Base-by-base conservation (phyloP, 2,797 vertebrate genomes). In the Somateria mollissima region DNA sequence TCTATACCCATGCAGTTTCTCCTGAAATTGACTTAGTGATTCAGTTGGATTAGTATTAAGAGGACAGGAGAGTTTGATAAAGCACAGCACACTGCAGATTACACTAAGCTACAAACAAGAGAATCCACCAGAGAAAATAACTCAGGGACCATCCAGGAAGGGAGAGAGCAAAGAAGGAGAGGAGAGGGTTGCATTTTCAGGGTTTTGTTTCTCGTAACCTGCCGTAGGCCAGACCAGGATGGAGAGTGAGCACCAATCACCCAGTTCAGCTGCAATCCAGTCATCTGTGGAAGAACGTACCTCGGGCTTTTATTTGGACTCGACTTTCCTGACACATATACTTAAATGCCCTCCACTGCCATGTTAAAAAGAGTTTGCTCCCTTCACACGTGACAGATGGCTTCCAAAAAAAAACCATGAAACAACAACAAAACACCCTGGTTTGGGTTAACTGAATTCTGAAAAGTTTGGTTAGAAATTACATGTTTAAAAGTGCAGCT, bases 391-490 rank as follows among this genome's bases (percentile, higher is more conserved):
- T 2, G 27, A 51, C 19, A 10, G 13, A 5, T 60, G 45, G 66
- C 39, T 47, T 56, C 58, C 58, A 60, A 60, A 24, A 34, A 58
- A 34, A 34, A 10, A 10, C 21, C n/a, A 22, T 34, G 34, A 36
- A 53, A 28, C 57, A 60, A 60, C n/a, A 60, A 14, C 13, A 34
- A 34, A 58, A 58, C 57, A 24, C 22, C 19, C 61, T 41, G 37
- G 27, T 64, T 64, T 30, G 27, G 37, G 37, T 72, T 72, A 73
- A 72, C 39, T 69, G 25, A 85, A 36, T 72, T 79, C 60, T 73
- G 73, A 61, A 58, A 85, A 76, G 20, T 70, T 86, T 70, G 41
- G 28, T 70, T 71, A 41, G 61, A 84, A 91, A 66, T 86, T 27
- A 43, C 13, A 34, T 12, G 13, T 27, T 89, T 80, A 11, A 71